These are phyloP conservation scores for Crenichthys baileyi DNA, from an alignment of 2,797 vertebrate species.

Conservation along the genomic window DNA sequence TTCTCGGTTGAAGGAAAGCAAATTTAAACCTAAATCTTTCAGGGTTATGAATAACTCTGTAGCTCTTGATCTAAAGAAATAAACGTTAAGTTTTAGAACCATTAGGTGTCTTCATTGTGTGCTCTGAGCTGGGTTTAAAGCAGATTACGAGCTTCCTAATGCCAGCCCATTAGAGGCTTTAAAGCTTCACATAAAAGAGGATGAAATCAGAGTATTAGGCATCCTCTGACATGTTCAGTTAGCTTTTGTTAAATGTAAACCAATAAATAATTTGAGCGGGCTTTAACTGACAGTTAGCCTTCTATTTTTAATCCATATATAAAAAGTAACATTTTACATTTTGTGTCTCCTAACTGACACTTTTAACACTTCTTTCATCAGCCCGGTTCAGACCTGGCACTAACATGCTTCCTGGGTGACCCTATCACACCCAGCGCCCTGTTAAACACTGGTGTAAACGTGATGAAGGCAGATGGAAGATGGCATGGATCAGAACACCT, in stretches of 20 bases:
- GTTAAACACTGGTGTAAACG: conserved; percentile 1
- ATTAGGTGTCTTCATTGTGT: not conserved
- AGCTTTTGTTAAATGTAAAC: not conserved
- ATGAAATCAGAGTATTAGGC: not conserved
- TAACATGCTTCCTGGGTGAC: not conserved
- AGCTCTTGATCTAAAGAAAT: not conserved
- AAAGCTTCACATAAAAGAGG: conserved; percentile 7
- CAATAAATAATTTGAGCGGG: not conserved
- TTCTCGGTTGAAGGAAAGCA: not conserved
- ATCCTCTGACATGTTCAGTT: not conserved
- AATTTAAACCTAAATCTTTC: not conserved
- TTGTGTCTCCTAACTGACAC: not conserved
- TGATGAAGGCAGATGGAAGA: conserved; percentile 2
- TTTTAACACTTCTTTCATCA: not conserved
- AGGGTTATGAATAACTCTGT: not conserved
- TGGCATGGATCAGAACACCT: conserved; percentile 9
- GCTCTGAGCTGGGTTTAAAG: not conserved
- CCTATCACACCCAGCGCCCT: not conserved
- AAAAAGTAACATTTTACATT: not conserved
- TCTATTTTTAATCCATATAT: not conserved
- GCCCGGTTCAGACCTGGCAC: not conserved
- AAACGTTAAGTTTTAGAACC: not conserved
- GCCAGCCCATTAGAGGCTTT: conserved; percentile 1
- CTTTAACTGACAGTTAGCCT: not conserved
- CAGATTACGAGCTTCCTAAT: not conserved